Percentiles rank a stretch among this genome's conserved stretches.
phyloP scores from a whole-genome alignment of 2,797 vertebrate species.

The Rousettus madagascariensis region DNA sequence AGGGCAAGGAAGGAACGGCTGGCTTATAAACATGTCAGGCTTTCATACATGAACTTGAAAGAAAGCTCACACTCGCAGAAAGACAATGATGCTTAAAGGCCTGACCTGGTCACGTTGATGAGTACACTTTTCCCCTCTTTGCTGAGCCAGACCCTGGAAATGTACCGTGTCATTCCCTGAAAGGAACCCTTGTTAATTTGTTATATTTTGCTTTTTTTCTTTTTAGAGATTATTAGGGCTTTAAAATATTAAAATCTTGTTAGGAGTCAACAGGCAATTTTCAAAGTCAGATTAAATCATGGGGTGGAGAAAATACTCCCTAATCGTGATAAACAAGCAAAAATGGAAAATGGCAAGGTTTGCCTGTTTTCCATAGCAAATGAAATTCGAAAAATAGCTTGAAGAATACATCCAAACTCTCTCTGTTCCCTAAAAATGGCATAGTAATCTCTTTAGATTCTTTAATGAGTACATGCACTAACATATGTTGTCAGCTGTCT shows the following conservation, averaged over 20 bases:
- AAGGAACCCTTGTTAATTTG: constrained; percentile 53
- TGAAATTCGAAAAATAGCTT: constrained; percentile 49
- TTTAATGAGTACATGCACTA: background rate
- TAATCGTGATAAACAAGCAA: constrained; percentile 45
- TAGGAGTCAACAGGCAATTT: constrained; percentile 31
- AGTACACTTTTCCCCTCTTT: background rate
- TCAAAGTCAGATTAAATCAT: constrained; percentile 48
- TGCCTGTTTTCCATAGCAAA: background rate
- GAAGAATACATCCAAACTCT: background rate
- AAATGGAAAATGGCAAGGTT: constrained; percentile 52
- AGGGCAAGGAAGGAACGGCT: constrained; percentile 7
- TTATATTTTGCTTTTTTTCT: background rate
- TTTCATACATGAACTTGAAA: constrained; percentile 46
- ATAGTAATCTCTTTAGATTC: background rate
- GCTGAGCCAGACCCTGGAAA: background rate
- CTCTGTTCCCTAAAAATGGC: constrained; percentile 31
- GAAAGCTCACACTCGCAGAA: constrained; percentile 15
- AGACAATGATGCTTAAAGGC: constrained; percentile 40
- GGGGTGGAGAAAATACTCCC: background rate
- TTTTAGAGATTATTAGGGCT: constrained; percentile 19
- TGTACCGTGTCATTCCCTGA: background rate
- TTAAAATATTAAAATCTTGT: background rate
- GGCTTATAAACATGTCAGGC: background rate
- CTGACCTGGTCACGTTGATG: background rate
- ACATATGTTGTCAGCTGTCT: constrained; percentile 20